phyloP scores from a whole-genome alignment of 2,113 vertebrate genomes.

The Trematomus loennbergii region DNA sequence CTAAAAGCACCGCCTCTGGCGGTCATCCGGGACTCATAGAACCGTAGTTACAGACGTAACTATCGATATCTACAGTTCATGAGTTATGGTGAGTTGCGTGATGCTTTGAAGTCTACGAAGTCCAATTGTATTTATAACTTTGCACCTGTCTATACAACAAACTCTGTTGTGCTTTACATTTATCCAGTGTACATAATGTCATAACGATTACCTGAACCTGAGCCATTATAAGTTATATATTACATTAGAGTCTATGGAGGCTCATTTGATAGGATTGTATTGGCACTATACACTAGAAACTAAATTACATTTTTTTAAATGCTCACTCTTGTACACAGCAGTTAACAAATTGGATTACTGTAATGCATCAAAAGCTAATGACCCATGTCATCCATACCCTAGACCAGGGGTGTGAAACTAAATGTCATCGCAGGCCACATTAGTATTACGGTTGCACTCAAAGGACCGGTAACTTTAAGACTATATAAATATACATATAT shows the following conservation, averaged over 20 bases:
- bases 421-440: no score
- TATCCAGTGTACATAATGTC: background rate
- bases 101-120: background rate
- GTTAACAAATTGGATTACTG: background rate
- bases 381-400: background rate
- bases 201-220: background rate
- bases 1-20: no score
- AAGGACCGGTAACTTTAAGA: no score
- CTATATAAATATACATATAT: no score
- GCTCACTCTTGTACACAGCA: background rate
- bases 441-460: no score
- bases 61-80: background rate
- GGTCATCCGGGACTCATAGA: no score
- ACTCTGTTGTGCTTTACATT: background rate
- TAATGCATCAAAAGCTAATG: background rate
- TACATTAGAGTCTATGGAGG: background rate
- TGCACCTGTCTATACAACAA: background rate
- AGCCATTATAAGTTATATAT: background rate
- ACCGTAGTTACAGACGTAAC: no score
- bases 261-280: background rate
- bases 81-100: background rate
- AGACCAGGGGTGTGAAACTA: background rate
- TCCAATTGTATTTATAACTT: no score
- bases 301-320: background rate
- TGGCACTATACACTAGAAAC: background rate